These are phyloP conservation scores for Helarctos malayanus DNA, from an alignment of 2,797 vertebrate species.

Conservation along the genomic window DNA sequence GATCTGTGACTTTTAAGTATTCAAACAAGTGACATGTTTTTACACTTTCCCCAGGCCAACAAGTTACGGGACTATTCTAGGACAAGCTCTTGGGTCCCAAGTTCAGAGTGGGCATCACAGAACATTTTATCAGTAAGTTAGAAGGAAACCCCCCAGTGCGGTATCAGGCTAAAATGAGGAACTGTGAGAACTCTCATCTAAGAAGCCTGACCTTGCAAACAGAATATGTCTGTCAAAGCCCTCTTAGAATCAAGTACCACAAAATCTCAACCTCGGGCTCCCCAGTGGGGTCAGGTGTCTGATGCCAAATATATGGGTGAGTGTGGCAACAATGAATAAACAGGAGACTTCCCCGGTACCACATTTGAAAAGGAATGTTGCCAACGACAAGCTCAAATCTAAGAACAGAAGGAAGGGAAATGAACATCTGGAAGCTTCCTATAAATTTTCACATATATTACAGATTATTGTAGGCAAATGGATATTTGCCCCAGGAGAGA, in stretches of 20 bases:
- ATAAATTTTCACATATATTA: rapidly evolving
- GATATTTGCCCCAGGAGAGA: not conserved
- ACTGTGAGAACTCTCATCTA: not conserved
- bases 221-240: not conserved
- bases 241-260: rapidly evolving
- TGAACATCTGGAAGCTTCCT: not conserved
- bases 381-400: not conserved
- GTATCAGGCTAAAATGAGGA: not conserved
- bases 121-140: not conserved
- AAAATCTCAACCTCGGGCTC: not conserved
- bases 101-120: not conserved
- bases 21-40: not conserved
- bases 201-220: not conserved
- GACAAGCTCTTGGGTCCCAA: no score
- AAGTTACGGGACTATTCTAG: not conserved
- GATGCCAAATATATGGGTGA: not conserved
- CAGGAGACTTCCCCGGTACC: not conserved
- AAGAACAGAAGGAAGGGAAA: no score
- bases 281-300: not conserved
- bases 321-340: not conserved
- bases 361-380: not conserved
- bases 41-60: not conserved
- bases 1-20: not conserved
- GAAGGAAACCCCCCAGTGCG: not conserved
- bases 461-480: not conserved